Conservation (phyloP, 2,113 vertebrate species). For the Balaeniceps rex region DNA sequence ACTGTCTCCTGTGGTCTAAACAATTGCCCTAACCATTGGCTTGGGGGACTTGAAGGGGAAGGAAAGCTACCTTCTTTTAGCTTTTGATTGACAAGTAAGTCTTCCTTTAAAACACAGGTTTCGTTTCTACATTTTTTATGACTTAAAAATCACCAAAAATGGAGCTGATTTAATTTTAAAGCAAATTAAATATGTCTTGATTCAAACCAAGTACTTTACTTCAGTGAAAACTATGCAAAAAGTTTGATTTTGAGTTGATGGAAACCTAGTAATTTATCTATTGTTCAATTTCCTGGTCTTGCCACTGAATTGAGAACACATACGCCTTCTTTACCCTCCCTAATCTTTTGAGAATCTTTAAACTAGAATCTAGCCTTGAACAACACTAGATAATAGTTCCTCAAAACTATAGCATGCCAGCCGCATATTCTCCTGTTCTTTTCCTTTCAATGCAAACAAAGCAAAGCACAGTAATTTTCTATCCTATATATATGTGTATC, state of each 20-base stretch:
- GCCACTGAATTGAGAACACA: not conserved
- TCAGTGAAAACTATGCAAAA: not conserved
- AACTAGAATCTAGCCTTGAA: not conserved
- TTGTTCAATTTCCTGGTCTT: not conserved
- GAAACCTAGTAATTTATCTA: not conserved
- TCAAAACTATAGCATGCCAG: not conserved
- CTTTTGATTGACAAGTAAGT: not conserved
- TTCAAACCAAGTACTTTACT: not conserved
- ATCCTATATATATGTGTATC: not conserved
- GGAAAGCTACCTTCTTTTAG: not conserved
- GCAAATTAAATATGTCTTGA: not conserved
- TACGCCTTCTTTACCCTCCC: not conserved
- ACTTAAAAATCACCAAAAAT: not conserved
- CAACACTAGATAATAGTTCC: not conserved
- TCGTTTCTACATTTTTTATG: not conserved
- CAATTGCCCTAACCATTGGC: not conserved
- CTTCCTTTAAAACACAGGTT: not conserved
- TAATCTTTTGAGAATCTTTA: not conserved
- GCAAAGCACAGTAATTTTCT: not conserved
- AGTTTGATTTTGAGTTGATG: not conserved
- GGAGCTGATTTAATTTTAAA: not conserved
- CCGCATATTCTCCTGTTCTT: not conserved
- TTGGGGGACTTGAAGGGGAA: not conserved
- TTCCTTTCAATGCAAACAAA: not conserved
- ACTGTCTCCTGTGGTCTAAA: not conserved